These are phyloP conservation scores for Protosalanx chinensis DNA, from an alignment of 2,797 vertebrate genomes.

Conservation along the genomic window DNA sequence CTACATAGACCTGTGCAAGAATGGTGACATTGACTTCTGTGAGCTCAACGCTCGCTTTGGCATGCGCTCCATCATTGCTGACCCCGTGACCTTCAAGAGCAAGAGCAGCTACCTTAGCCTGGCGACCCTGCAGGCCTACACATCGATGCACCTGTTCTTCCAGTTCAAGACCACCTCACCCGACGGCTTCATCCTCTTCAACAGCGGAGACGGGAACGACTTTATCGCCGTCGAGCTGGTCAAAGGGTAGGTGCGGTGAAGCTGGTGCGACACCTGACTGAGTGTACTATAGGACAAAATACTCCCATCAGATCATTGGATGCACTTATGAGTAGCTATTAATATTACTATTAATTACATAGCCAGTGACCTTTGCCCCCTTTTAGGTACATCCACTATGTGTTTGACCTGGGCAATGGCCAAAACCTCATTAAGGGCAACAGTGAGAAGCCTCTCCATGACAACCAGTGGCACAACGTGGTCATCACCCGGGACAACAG, in stretches of 20 bases:
- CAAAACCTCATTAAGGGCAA: conserved; percentile 97
- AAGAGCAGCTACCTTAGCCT: conserved; percentile 97
- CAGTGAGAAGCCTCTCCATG: conserved; percentile 89
- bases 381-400: conserved; percentile 55
- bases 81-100: conserved; percentile 96
- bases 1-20: conserved; percentile 98
- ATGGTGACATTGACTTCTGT: conserved; percentile 96
- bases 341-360: not conserved
- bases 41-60: conserved; percentile 97
- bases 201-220: conserved; percentile 96
- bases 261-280: not conserved
- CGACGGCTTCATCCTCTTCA: conserved; percentile 96
- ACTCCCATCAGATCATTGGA: too few species aligned
- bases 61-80: conserved; percentile 94
- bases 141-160: conserved; percentile 99
- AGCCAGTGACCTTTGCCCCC: conserved; percentile 69
- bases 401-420: conserved; percentile 86
- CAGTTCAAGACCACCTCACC: conserved; percentile 98
- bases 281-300: not conserved
- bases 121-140: conserved; percentile 94
- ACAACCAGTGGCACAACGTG: conserved; percentile 99
- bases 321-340: too few species aligned
- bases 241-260: conserved; percentile 84
- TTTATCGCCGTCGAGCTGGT: conserved; percentile 97
- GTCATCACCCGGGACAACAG: conserved; percentile 96